Conservation (phyloP, 2,113 vertebrate species). For the Pundamilia nyererei region DNA sequence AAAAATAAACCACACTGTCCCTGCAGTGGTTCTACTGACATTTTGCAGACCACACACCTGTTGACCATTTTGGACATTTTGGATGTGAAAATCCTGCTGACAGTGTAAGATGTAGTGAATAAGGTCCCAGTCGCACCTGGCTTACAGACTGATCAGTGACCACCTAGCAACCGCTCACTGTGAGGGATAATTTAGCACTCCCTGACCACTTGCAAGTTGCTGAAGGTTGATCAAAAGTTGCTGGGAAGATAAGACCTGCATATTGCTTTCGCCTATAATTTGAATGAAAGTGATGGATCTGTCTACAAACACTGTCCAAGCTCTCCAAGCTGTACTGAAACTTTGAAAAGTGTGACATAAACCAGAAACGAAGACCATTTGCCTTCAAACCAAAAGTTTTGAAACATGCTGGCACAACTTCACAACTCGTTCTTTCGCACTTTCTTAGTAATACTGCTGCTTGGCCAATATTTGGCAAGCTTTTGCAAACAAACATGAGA, state of each 20-base stretch:
- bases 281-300: background rate
- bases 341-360: background rate
- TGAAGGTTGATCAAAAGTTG: background rate
- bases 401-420: background rate
- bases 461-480: background rate
- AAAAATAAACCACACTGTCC: background rate
- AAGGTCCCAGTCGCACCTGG: background rate
- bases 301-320: background rate
- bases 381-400: background rate
- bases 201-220: background rate
- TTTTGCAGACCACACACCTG: background rate
- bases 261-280: background rate
- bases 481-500: background rate
- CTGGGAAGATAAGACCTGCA: background rate
- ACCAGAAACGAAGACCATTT: background rate
- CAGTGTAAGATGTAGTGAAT: background rate
- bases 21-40: background rate
- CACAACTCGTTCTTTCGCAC: background rate
- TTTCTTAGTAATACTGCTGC: background rate
- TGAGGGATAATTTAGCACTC: background rate
- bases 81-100: background rate
- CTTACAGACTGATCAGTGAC: background rate
- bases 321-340: background rate
- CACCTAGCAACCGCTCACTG: background rate
- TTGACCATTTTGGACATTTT: background rate